Conservation (phyloP, 2,797 vertebrate species). For the Rhyacichthys aspro region DNA sequence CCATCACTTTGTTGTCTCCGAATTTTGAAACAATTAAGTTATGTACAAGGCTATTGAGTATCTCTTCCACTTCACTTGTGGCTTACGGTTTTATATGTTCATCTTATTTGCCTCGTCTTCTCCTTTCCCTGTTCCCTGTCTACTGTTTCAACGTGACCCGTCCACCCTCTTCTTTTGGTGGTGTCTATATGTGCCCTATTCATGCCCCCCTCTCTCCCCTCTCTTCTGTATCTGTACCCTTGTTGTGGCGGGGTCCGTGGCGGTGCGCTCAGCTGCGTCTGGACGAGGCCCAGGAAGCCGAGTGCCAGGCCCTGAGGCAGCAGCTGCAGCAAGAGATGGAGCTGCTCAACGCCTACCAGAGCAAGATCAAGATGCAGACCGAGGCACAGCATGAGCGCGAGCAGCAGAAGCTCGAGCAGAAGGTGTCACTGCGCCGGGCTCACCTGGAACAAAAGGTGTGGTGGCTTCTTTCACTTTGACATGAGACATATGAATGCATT, state of each 20-base stretch:
- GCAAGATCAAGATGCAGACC: slow-evolving; percentile 99
- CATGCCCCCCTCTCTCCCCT: slow-evolving; percentile 19
- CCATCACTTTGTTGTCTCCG: too few relatives aligned
- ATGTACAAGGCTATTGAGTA: too few relatives aligned
- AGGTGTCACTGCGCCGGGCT: slow-evolving; percentile 95
- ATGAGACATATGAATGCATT: background rate
- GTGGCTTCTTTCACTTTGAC: slow-evolving; percentile 11
- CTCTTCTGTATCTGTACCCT: slow-evolving; percentile 18
- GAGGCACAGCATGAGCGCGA: slow-evolving; percentile 98
- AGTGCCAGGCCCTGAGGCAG: slow-evolving; percentile 97
- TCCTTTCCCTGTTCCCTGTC: slow-evolving; percentile 9
- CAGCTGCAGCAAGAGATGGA: slow-evolving; percentile 99
- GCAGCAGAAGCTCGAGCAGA: slow-evolving; percentile 97
- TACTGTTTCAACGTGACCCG: background rate
- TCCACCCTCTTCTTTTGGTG: background rate
- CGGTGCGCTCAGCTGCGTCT: slow-evolving; percentile 88
- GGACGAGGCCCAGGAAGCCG: slow-evolving; percentile 98
- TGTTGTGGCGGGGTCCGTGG: slow-evolving; percentile 42
- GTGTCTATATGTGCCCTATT: slow-evolving; percentile 23
- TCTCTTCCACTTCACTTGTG: too few relatives aligned
- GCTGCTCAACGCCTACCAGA: slow-evolving; percentile 99
- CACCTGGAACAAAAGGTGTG: slow-evolving; percentile 97
- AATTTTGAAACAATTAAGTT: too few relatives aligned
- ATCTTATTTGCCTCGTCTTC: slow-evolving; percentile 17
- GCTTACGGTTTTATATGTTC: too few relatives aligned